These are phyloP conservation scores for Terrapene triunguis DNA, from an alignment of 2,113 vertebrate genomes.

Conservation along the genomic window DNA sequence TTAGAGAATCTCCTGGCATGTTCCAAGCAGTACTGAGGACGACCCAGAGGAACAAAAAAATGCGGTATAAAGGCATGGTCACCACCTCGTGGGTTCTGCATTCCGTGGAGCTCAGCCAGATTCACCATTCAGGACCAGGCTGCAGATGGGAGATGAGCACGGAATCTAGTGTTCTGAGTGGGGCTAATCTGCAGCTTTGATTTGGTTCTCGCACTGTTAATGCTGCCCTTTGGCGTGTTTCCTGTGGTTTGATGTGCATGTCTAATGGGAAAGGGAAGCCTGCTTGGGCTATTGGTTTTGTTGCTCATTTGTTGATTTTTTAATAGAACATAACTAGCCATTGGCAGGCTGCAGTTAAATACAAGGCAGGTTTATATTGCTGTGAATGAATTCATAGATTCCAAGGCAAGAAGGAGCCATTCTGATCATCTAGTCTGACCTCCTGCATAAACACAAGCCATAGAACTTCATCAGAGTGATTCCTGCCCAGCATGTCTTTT, in stretches of 20 bases:
- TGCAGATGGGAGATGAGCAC: background rate
- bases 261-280: background rate
- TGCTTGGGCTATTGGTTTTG: background rate
- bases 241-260: background rate
- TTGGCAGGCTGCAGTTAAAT: background rate
- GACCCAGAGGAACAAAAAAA: no score
- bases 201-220: background rate
- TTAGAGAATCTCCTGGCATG: no score
- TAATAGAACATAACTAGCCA: background rate
- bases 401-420: background rate
- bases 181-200: background rate
- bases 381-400: background rate
- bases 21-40: no score
- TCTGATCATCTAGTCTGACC: background rate
- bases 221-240: background rate
- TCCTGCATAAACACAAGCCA: background rate
- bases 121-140: background rate
- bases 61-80: no score
- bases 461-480: background rate
- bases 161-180: background rate
- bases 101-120: background rate
- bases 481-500: rapidly evolving
- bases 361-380: rapidly evolving
- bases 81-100: background rate
- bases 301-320: background rate